These are phyloP conservation scores for Trichomalopsis sarcophagae DNA, from an alignment of 1,140 invertebrate genomes.

Conservation along the genomic window DNA sequence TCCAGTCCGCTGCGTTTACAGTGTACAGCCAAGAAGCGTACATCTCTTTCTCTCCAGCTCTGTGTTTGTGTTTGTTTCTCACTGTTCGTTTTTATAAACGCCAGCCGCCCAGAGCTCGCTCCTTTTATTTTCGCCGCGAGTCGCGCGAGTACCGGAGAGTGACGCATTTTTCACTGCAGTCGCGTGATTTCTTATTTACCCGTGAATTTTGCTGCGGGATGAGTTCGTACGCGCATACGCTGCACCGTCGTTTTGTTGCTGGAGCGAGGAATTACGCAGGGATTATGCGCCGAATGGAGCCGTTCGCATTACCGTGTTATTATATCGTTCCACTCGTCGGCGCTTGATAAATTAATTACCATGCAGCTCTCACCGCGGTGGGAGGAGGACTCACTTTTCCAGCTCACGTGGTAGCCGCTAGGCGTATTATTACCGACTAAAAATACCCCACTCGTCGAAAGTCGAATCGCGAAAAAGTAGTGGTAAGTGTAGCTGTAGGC, in stretches of 20 bases:
- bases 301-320: slow-evolving; percentile 12
- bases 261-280: background rate
- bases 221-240: background rate
- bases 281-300: background rate
- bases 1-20: background rate
- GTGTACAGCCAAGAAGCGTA: background rate
- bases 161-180: background rate
- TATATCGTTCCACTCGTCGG: background rate
- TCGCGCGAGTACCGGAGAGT: background rate
- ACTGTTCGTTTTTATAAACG: background rate
- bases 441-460: no score
- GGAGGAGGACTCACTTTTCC: no score
- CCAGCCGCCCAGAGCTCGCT: background rate
- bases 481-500: no score
- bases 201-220: slow-evolving; percentile 21
- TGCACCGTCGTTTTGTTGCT: background rate
- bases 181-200: slow-evolving; percentile 29
- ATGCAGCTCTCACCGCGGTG: background rate
- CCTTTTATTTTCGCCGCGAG: slow-evolving; percentile 11
- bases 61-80: background rate
- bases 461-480: no score
- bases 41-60: background rate
- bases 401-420: no score
- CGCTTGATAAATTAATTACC: slow-evolving; percentile 30
- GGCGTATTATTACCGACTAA: no score